Evolutionary conservation across 2,113 vertebrate genomes (phyloP).

Genomic region (Silurus glanis): DNA sequence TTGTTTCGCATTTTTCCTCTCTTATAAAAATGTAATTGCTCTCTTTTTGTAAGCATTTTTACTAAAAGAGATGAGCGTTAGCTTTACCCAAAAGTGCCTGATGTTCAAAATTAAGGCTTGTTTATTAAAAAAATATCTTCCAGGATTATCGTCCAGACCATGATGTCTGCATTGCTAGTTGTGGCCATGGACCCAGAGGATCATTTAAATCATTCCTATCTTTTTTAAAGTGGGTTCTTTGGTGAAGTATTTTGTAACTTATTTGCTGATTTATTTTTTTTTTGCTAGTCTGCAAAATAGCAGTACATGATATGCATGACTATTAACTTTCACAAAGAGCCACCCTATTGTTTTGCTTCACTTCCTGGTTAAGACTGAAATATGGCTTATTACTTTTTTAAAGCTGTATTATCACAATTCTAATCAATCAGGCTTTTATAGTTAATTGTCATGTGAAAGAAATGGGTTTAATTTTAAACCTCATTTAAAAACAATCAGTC

Average conservation of each 20-base stretch:
- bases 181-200: not conserved
- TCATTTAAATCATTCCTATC: not conserved
- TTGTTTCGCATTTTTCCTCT: not conserved
- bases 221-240: not conserved
- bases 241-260: not conserved
- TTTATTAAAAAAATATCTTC: not conserved
- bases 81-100: not conserved
- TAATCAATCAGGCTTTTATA: not conserved
- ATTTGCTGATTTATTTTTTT: not conserved
- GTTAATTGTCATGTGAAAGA: not conserved
- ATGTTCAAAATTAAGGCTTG: not conserved
- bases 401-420: not conserved
- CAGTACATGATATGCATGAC: not conserved
- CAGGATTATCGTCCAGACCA: not conserved
- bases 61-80: not conserved
- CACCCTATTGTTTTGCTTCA: conserved; percentile 12
- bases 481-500: not conserved
- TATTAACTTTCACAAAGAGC: not conserved
- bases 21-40: too few species aligned
- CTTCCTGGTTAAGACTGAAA: not conserved
- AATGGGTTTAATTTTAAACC: not conserved
- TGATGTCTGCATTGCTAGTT: not conserved
- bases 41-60: not conserved
- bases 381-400: not conserved
- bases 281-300: not conserved